A percentile compares a stretch with the other conserved stretches of the same genome.
Evolutionary conservation across 1,140 invertebrate genomes (phyloP).

Genomic region (Parasteatoda tepidariorum): DNA sequence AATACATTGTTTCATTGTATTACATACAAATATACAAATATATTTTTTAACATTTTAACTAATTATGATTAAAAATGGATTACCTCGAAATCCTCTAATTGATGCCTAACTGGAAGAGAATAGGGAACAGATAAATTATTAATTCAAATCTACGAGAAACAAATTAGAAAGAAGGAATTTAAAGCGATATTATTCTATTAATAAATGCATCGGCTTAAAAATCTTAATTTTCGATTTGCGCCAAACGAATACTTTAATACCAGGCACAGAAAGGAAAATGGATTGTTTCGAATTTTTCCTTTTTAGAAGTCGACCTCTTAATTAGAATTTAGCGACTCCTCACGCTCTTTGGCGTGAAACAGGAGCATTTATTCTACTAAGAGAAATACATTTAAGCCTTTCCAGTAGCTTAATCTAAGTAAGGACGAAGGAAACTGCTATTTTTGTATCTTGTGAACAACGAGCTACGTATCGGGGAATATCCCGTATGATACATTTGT

Average conservation of each 20-base stretch:
- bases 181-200: no score
- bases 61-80: neutral
- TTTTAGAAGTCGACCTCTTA: constrained; percentile 14
- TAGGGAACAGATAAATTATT: neutral
- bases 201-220: neutral
- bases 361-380: constrained; percentile 11
- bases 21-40: neutral
- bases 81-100: neutral
- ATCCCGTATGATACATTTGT: neutral
- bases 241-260: constrained; percentile 1
- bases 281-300: neutral
- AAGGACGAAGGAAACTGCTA: neutral
- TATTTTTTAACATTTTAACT: neutral
- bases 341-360: constrained; percentile 21
- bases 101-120: neutral
- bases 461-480: neutral
- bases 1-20: no score
- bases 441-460: neutral
- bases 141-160: neutral
- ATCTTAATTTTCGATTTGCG: constrained; percentile 17
- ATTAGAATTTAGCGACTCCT: constrained; percentile 28
- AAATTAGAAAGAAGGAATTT: neutral
- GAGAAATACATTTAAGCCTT: constrained; percentile 8
- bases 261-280: neutral
- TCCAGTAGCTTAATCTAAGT: neutral